phyloP scores from a whole-genome alignment of 2,888 invertebrate genomes.

The Polydrusus pterygomalis region DNA sequence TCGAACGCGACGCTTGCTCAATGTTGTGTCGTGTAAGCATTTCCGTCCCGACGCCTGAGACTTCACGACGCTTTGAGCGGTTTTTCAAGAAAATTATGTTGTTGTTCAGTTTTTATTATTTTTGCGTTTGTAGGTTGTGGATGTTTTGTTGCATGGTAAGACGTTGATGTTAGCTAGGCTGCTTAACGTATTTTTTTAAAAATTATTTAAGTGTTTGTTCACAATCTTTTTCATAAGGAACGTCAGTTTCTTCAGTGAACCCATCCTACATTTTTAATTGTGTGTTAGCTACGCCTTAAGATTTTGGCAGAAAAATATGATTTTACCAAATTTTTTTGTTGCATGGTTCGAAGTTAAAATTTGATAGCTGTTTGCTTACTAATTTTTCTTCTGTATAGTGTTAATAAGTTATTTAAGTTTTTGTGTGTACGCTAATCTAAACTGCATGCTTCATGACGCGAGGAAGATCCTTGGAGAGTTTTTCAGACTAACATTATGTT shows the following conservation, averaged over 20 bases:
- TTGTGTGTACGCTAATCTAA: no score
- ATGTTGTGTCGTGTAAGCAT: constrained; percentile 74
- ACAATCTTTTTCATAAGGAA: background rate
- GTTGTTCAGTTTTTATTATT: constrained; percentile 26
- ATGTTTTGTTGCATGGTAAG: constrained; percentile 27
- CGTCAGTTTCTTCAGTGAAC: background rate
- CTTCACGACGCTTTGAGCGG: constrained; percentile 57
- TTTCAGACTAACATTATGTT: no score
- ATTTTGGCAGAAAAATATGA: no score
- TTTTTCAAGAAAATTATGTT: constrained; percentile 30
- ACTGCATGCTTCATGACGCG: no score
- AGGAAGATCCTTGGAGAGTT: no score
- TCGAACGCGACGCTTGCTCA: constrained; percentile 64
- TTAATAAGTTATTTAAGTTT: no score
- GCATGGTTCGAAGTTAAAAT: no score
- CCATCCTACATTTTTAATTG: no score
- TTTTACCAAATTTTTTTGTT: no score
- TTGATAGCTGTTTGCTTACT: no score
- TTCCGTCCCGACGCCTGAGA: constrained; percentile 69
- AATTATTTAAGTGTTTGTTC: background rate
- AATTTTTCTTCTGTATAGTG: no score
- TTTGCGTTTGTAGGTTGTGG: constrained; percentile 39
- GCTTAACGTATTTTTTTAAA: background rate
- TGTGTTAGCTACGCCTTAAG: no score
- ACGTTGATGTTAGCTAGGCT: background rate